Evolutionary conservation across 2,797 vertebrate genomes (phyloP).

Genomic region (Ctenochaetus hawaiiensis): DNA sequence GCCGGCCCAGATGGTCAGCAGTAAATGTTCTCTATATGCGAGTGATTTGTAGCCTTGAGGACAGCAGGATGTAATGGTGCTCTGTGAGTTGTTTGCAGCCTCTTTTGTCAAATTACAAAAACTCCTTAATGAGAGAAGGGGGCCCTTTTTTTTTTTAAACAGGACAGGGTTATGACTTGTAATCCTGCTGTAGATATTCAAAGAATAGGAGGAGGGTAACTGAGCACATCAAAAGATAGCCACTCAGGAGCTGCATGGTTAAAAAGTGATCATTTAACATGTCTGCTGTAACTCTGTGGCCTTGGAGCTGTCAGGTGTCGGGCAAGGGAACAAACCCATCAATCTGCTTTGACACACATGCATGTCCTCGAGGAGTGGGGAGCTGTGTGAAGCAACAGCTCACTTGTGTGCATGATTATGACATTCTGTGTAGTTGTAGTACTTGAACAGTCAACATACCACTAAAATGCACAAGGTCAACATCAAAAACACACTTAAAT

Average conservation of each 20-base stretch:
- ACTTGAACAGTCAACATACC: conserved; percentile 49
- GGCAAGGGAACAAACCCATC: conserved; percentile 21
- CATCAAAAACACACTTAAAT: conserved; percentile 82
- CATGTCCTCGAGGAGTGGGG: conserved; percentile 28
- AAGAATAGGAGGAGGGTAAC: conserved; percentile 67
- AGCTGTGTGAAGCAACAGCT: conserved; percentile 20
- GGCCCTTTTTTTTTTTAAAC: conserved; percentile 26
- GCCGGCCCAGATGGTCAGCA: conserved; percentile 74
- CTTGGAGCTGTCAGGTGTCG: conserved; percentile 44
- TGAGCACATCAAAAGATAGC: conserved; percentile 73
- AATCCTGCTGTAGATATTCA: conserved; percentile 64
- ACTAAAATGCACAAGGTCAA: conserved; percentile 69
- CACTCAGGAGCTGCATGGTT: conserved; percentile 52
- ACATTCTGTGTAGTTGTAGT: conserved; percentile 48
- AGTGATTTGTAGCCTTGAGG: conserved; percentile 82
- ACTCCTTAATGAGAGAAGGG: conserved; percentile 66
- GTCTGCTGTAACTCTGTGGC: conserved; percentile 48
- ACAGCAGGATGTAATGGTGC: conserved; percentile 76
- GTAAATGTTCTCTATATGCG: conserved; percentile 77
- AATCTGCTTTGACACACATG: conserved; percentile 47
- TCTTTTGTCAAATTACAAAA: conserved; percentile 82
- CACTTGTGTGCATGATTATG: conserved; percentile 50
- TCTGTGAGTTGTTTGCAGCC: conserved; percentile 78
- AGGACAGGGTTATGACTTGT: conserved; percentile 58
- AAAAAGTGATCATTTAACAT: conserved; percentile 70